Percentiles rank a stretch among this genome's conserved stretches.
phyloP scores from a whole-genome alignment of 2,113 vertebrate species.

The Oncorhynchus keta region DNA sequence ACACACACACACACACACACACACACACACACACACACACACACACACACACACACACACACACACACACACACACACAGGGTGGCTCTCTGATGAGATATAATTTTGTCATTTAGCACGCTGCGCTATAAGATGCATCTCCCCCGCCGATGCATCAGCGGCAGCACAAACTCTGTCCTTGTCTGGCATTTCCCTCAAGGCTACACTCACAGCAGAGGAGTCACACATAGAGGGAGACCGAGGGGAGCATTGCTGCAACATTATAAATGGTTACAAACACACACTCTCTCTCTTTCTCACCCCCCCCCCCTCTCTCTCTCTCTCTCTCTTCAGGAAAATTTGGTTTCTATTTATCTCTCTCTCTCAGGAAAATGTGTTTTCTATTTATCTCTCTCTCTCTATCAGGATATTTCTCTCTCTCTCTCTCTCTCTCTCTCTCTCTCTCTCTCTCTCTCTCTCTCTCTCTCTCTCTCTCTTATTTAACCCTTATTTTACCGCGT shows the following conservation, averaged over 20 bases:
- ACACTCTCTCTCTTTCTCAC: slow-evolving; percentile 26
- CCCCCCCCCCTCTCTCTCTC: slow-evolving; percentile 12
- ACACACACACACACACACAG: slow-evolving; percentile 9
- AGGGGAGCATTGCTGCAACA: slow-evolving; percentile 54
- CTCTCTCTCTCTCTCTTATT: neutral
- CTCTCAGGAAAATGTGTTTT: no score
- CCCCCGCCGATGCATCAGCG: slow-evolving; percentile 60
- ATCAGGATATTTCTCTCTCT: slow-evolving; percentile 20
- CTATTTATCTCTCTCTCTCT: slow-evolving; percentile 9
- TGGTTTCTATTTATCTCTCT: neutral
- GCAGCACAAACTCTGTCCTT: slow-evolving; percentile 68
- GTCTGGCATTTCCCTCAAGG: slow-evolving; percentile 73
- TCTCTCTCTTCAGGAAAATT: no score
- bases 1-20: slow-evolving; percentile 23
- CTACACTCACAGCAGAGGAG: slow-evolving; percentile 57
- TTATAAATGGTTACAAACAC: slow-evolving; percentile 61
- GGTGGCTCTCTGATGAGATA: slow-evolving; percentile 71
- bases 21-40: slow-evolving; percentile 30
- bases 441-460: slow-evolving; percentile 3
- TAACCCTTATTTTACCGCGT: no score
- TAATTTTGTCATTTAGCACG: slow-evolving; percentile 79
- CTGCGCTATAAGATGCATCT: slow-evolving; percentile 76
- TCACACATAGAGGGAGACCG: slow-evolving; percentile 57
- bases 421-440: neutral
- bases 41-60: slow-evolving; percentile 12